Conservation (phyloP, 2,797 vertebrate species). For the Argya squamiceps region DNA sequence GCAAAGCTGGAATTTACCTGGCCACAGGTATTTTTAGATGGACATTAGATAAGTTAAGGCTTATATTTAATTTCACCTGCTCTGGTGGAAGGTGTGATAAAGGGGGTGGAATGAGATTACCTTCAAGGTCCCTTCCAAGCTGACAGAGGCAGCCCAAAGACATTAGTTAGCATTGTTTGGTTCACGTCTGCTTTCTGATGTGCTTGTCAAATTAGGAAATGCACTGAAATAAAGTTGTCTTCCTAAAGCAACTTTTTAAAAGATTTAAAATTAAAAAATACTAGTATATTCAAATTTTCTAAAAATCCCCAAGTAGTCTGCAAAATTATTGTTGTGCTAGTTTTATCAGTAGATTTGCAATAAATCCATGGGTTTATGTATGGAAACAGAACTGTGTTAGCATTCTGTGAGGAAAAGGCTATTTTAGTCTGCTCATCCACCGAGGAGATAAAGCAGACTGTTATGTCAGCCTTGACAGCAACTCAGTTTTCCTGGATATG, state of each 20-base stretch:
- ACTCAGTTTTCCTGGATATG: constrained; percentile 7
- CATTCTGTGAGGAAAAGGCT: constrained; percentile 26
- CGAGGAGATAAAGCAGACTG: constrained; percentile 33
- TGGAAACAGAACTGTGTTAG: background rate
- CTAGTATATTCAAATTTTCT: background rate
- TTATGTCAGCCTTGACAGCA: constrained; percentile 40
- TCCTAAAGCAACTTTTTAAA: background rate
- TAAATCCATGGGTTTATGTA: background rate
- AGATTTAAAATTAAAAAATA: background rate
- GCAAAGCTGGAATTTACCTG: background rate
- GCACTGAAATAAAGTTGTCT: background rate
- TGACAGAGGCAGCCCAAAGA: background rate
- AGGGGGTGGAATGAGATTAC: background rate
- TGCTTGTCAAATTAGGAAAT: background rate
- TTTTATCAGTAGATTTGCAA: constrained; percentile 16
- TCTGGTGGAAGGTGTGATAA: background rate
- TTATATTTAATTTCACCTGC: background rate
- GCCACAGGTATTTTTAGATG: background rate
- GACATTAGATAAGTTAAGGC: background rate
- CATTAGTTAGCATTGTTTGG: background rate
- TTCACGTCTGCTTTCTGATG: background rate
- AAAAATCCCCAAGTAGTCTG: background rate
- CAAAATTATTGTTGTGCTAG: background rate
- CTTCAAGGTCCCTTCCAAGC: background rate
- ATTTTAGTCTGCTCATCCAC: constrained; percentile 37